Evolutionary conservation across 2,113 vertebrate genomes (phyloP).

Genomic region (Rissa tridactyla): DNA sequence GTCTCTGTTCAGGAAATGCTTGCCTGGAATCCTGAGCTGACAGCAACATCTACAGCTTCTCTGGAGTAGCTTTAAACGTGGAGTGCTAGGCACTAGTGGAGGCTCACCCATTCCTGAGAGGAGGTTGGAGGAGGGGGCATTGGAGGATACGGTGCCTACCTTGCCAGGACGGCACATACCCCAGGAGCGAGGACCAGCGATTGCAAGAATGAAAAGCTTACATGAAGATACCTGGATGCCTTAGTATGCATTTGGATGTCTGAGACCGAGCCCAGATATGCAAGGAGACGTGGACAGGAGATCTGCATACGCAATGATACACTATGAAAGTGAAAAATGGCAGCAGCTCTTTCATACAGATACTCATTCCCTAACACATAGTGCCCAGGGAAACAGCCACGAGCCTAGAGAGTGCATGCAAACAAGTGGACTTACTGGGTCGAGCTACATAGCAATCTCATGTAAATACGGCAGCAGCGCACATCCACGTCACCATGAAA

Average conservation of each 20-base stretch:
- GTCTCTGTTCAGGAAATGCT: slow-evolving; percentile 57
- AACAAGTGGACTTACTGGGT: slow-evolving; percentile 15
- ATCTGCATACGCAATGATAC: neutral
- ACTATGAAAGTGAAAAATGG: neutral
- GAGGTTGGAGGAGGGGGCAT: slow-evolving; percentile 52
- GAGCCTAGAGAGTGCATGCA: neutral
- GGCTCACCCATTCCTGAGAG: slow-evolving; percentile 73
- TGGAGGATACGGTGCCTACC: slow-evolving; percentile 23
- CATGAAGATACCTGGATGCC: neutral
- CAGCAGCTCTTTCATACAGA: slow-evolving; percentile 55
- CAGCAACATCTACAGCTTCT: slow-evolving; percentile 61
- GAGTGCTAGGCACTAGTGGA: slow-evolving; percentile 76
- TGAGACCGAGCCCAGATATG: neutral
- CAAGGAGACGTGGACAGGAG: neutral
- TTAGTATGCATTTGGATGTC: neutral
- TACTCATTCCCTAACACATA: neutral
- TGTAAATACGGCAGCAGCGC: neutral
- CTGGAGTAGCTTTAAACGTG: slow-evolving; percentile 64
- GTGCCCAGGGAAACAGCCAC: slow-evolving; percentile 32
- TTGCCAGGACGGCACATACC: slow-evolving; percentile 4
- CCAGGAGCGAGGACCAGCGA: slow-evolving; percentile 40
- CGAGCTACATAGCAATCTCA: neutral
- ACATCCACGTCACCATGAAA: neutral
- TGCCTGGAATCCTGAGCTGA: slow-evolving; percentile 62
- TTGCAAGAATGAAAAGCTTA: neutral